Evolutionary conservation across 2,888 invertebrate species (phyloP), one percentile per base, ranked within the genome.

Genomic region (Sarcophaga variegata): DNA sequence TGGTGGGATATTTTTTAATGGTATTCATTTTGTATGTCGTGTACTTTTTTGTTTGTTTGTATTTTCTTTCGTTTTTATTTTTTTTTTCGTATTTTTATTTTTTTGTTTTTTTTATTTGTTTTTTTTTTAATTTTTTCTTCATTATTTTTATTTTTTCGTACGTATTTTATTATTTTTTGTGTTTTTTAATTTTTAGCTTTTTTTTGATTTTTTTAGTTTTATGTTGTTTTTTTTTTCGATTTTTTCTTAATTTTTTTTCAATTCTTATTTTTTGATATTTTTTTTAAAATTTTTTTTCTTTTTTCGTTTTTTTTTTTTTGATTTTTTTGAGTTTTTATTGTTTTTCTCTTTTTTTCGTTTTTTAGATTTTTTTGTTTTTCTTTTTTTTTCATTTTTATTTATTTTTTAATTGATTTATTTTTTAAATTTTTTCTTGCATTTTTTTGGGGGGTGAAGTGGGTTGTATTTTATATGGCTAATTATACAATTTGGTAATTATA

Each of bases 261-360:
- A 2, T 25, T 14, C 0, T 71, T 20, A 47, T 63, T 75, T 47
- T 27, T 60, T 20, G 78, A 62, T n/a, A 6, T 49, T 22, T 75
- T 17, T 17, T 49, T 72, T 74, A 37, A 12, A 72, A 60, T 69
- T 49, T 4, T 63, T 25, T 74, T n/a, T 59, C 4, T 77, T 66
- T 27, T 75, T 22, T 20, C 12, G 22, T 54, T 64, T 85, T 45
- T 76, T n/a, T 60, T 78, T 27, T 27, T n/a, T 60, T 27, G 60
- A 74, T 78, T 69, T 83, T 64, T 82, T 67, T 79, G 64, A 85
- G 47, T 66, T 84, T 83, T 59, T 79, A 63, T 78, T 88, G 74
- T 76, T 64, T 64, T 63, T 64, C 70, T 25, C 54, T 70, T 85
- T 59, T 74, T 84, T 81, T 37, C 69, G 49, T 78, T 69, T 83